Evolutionary conservation across 1,140 invertebrate genomes (phyloP).

Genomic region (Pseudomyrmex pallidus): DNA sequence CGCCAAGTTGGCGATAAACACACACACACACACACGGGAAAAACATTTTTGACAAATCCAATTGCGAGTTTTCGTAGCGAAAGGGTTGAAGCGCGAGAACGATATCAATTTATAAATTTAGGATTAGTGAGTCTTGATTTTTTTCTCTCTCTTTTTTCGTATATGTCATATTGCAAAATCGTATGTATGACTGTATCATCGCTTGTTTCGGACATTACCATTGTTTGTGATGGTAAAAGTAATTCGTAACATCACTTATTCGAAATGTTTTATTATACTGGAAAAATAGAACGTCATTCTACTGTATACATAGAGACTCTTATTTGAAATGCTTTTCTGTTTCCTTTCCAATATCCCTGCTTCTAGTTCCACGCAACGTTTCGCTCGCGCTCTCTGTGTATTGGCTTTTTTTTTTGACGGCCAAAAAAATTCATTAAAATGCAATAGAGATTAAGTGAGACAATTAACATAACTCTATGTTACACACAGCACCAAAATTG

Average conservation of each 20-base stretch:
- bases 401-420: slow-evolving; percentile 57
- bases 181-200: slow-evolving; percentile 10
- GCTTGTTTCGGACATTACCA: slow-evolving; percentile 15
- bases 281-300: slow-evolving; percentile 54
- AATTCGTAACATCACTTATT: slow-evolving; percentile 48
- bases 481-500: slow-evolving; percentile 70
- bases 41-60: neutral
- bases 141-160: neutral
- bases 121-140: slow-evolving; percentile 9
- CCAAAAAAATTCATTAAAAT: slow-evolving; percentile 58
- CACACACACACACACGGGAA: too few species aligned
- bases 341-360: slow-evolving; percentile 46
- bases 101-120: slow-evolving; percentile 16
- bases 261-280: slow-evolving; percentile 66
- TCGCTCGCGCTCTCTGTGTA: slow-evolving; percentile 17
- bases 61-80: slow-evolving; percentile 31
- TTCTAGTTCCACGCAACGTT: slow-evolving; percentile 46
- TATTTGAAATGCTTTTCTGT: slow-evolving; percentile 59
- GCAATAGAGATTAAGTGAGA: slow-evolving; percentile 59
- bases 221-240: slow-evolving; percentile 11
- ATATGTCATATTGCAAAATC: neutral
- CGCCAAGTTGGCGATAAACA: too few species aligned
- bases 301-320: slow-evolving; percentile 25
- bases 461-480: slow-evolving; percentile 61
- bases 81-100: slow-evolving; percentile 6